Base-by-base conservation (phyloP, 2,888 invertebrate species). In the Harpagoxenus sublaevis region DNA sequence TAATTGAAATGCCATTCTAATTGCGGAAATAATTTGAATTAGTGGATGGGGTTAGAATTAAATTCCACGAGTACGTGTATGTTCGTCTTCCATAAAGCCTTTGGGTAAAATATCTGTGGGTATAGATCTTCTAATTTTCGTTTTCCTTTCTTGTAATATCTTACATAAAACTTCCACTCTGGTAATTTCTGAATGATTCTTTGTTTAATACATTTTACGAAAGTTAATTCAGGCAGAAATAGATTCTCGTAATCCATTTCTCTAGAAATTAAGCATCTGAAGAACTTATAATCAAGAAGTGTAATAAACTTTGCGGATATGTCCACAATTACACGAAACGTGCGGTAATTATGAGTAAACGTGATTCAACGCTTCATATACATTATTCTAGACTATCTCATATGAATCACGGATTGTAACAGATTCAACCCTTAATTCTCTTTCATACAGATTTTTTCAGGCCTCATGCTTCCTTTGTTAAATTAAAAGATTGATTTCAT, bases 21-120 rank as follows among this genome's bases (percentile, higher is more conserved):
- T 90, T 79, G 77, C 89, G 89, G 88, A 91, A 91, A 89, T 85
- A 88, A 91, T 91, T 84, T 84, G 62, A 23, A 85, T 84, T 60
- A 79, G 60, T 78, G 57, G 15, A 51, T 65, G 85, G 78, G 85
- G 88, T 89, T 60, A 88, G 88, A 91, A 91, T 91, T 92, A 91
- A 89, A 90, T 92, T 89, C 86, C 15, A 35, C 3, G 51, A 31
- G n/a, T 28, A 42, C 18, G 18, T 71, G 4, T 39, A 15, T 15
- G 4, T 10, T 23, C 4, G 42, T 65, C 51, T 53, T 78, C 68
- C 55, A 10, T 28, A 57, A 57, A 35, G 28, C 53, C 66, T 68
- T 84, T 60, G 31, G 3, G n/a, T 65, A 42, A 45, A 31, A 39
- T 65, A 65, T 63, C n/a, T 45, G 62, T 31, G 2, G 15, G 4